Evolutionary conservation across 2,797 vertebrate species (phyloP), one percentile per base, ranked within the genome.

Genomic region (Poeciliopsis turneri): DNA sequence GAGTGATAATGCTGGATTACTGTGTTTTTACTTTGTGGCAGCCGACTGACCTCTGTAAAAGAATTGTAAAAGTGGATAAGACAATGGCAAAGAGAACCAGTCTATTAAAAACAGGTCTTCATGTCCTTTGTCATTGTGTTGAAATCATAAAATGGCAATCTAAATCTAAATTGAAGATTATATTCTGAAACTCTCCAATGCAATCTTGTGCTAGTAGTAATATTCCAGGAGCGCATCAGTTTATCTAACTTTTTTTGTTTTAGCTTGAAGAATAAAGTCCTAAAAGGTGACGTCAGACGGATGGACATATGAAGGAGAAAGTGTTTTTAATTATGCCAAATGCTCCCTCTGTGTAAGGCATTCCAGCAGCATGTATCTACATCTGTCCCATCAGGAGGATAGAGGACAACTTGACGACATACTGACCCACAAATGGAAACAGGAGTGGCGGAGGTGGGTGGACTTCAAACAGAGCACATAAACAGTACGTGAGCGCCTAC

Each of bases 401-500:
- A 77, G 82, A 87, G 28, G 20, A 69, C 85, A 83, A 92, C 86
- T 84, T 92, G 83, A 90, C 90, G 87, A 90, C 85, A 91, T 33
- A 84, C 82, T 92, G 89, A 89, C 90, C 88, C 83, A 90, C 86
- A 92, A 90, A 89, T 81, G 18, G 71, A 85, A 78, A 82, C 77
- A 74, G 36, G 46, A 73, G 74, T 70, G 77, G 77, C 41, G 68
- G 76, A 4, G 18, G 72, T 88, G 81, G 73, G 66, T 78, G 66
- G 84, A 92, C 89, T 92, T 94, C 91, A 93, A 94, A 91, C 78
- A 43, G 23, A 4, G 70, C 46, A 85, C 79, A 77, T 84, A 92
- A 89, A 90, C 89, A 90, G 46, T 57, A 72, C 57, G 30, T 49
- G 61, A 87, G 78, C 70, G 83, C 76, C 81, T 76, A 76, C 81